Base-by-base conservation (phyloP, 2,888 invertebrate species). In the Itoplectis maculator region DNA sequence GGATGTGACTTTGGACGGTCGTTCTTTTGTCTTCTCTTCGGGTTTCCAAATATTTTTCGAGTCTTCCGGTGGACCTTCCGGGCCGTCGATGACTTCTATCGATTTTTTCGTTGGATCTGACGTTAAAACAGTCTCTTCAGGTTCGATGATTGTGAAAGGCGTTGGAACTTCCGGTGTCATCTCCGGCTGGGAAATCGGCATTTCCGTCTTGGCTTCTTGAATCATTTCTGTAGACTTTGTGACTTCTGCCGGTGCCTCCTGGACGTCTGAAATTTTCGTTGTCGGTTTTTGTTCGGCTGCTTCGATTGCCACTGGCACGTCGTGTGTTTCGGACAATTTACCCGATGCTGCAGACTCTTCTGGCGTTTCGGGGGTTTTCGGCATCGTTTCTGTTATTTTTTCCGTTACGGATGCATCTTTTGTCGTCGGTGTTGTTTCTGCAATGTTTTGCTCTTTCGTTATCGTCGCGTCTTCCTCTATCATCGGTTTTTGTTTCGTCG, bases 391-490 rank as follows among this genome's bases (percentile, higher is more conserved):
- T 40, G 68, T 13, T 81, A 75, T 11, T 69, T 72, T 72, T 45
- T 81, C 59, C 29, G 42, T 9, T 66, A 74, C 47, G 54, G 47
- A 81, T 29, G 61, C 73, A 61, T 81, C 74, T 35, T 74, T 66
- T 20, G 47, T 66, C 13, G 13, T 54, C 4, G 59, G 6, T 8
- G 61, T 0, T 8, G n/a, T 37, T 7, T 61, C 9, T 3, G 37
- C 37, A n/a, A 40, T n/a, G 18, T 7, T 59, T 65, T 65, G 68
- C 49, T 81, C 76, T 47, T 79, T 51, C 51, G 63, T 56, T 68
- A 23, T 74, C 61, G 37, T 40, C 66, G 77, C 29, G 29, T 3
- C 37, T 73, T 72, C 69, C 49, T 79, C n/a, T 11, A 7, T 56
- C 2, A 13, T 51, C 47, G 45, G 11, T 23, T 45, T 49, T 49